Percentiles rank a stretch among this genome's conserved stretches.
phyloP scores from a whole-genome alignment of 2,888 invertebrate genomes.

The Osedax fenrisi region DNA sequence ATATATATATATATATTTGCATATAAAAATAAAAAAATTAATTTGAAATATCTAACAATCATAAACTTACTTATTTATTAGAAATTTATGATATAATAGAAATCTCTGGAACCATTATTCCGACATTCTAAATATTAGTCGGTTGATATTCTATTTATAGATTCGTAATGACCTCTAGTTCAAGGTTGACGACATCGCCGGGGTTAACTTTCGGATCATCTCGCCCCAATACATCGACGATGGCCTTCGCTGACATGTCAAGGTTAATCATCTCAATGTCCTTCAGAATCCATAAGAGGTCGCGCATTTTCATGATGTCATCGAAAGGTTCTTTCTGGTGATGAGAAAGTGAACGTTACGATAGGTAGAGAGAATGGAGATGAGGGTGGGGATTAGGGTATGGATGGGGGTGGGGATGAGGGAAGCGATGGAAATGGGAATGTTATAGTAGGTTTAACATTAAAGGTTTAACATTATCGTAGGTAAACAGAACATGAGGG shows the following conservation, averaged over 20 bases:
- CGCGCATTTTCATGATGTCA: slow-evolving; percentile 46
- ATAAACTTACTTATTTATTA: no score
- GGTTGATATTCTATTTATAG: no score
- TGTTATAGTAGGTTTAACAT: no score
- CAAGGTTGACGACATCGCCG: slow-evolving; percentile 47
- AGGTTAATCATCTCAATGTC: slow-evolving; percentile 46
- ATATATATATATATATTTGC: no score
- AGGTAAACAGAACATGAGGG: no score
- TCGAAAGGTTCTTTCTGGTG: slow-evolving; percentile 35
- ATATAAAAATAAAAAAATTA: no score
- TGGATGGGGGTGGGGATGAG: not conserved
- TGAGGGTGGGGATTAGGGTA: not conserved
- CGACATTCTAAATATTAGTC: no score
- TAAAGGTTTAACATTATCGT: no score
- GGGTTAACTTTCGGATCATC: slow-evolving; percentile 48
- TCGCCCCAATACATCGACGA: slow-evolving; percentile 43
- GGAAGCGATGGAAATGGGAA: not conserved
- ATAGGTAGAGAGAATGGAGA: not conserved
- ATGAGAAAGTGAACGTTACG: no score
- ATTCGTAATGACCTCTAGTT: slow-evolving; percentile 46
- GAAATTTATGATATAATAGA: no score
- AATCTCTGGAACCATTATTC: no score
- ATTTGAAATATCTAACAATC: no score
- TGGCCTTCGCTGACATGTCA: slow-evolving; percentile 44
- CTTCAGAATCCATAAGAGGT: slow-evolving; percentile 47